These are phyloP conservation scores for Peromyscus aztecus DNA, from an alignment of 2,797 vertebrate genomes.

Conservation along the genomic window DNA sequence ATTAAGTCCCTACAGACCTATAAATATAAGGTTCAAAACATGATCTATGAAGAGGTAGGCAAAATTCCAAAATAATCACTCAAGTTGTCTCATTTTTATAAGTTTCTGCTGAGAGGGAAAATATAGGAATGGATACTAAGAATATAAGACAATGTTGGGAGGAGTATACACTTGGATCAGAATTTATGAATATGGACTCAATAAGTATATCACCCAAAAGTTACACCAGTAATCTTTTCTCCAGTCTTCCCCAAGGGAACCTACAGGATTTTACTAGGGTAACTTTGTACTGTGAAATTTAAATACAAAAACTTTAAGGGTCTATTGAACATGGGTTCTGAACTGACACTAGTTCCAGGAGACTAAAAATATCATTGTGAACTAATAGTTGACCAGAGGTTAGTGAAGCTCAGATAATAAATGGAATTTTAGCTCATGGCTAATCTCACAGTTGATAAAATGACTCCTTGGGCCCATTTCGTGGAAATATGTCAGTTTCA, in stretches of 20 bases:
- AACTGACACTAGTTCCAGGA: background rate
- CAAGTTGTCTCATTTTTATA: background rate
- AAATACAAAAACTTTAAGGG: background rate
- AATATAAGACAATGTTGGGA: background rate
- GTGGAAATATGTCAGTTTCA: background rate
- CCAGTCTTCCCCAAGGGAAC: background rate
- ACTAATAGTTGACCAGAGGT: background rate
- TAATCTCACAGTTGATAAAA: background rate
- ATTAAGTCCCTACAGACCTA: background rate
- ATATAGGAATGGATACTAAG: background rate
- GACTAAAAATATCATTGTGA: background rate
- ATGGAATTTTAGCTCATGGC: slow-evolving; percentile 11
- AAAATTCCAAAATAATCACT: background rate
- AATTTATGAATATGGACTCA: background rate
- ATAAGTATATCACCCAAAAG: background rate
- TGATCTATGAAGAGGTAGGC: background rate
- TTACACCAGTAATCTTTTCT: background rate
- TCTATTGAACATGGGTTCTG: background rate
- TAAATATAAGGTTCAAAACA: background rate
- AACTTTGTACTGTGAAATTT: background rate
- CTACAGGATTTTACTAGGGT: background rate
- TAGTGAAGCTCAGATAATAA: background rate
- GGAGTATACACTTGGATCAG: background rate
- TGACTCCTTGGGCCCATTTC: background rate
- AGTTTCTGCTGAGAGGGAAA: background rate